Percentiles rank a stretch among this genome's conserved stretches.
These are phyloP conservation scores for Diuraphis noxia DNA, from an alignment of 1,140 invertebrate genomes.

Conservation along the genomic window DNA sequence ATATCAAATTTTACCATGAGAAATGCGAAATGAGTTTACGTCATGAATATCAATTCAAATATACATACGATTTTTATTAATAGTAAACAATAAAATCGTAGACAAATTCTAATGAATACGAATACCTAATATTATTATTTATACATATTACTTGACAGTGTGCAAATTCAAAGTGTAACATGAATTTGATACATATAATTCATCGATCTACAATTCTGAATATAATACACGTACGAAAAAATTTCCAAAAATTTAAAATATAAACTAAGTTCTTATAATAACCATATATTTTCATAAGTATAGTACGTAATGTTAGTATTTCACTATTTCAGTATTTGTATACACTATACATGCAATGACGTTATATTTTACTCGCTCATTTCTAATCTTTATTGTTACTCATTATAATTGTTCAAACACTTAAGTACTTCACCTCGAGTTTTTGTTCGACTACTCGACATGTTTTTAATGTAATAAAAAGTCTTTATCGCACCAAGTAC, in stretches of 20 bases:
- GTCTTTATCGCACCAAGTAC: conserved; percentile 6
- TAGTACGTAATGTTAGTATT: too few species aligned
- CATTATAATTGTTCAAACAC: conserved; percentile 46
- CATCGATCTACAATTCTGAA: background rate
- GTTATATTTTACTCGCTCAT: background rate
- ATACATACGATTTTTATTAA: background rate
- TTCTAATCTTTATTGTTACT: conserved; percentile 40
- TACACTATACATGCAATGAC: background rate
- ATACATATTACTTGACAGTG: background rate
- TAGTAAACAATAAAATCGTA: background rate
- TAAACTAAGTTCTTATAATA: background rate
- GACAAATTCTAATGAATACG: background rate
- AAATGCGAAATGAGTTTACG: background rate
- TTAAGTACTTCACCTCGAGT: conserved; percentile 29
- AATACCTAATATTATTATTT: background rate
- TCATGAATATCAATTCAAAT: background rate
- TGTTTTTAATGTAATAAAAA: conserved; percentile 42
- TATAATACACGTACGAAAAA: background rate
- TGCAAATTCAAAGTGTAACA: background rate
- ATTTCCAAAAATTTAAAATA: background rate
- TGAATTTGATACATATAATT: background rate
- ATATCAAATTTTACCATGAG: background rate
- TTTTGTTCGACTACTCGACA: conserved; percentile 27
- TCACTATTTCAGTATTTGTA: too few species aligned
- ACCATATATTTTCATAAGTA: too few species aligned